Percentiles rank a stretch among this genome's conserved stretches.
Conservation (phyloP, 2,797 vertebrate species). For the Aselliscus stoliczkanus region DNA sequence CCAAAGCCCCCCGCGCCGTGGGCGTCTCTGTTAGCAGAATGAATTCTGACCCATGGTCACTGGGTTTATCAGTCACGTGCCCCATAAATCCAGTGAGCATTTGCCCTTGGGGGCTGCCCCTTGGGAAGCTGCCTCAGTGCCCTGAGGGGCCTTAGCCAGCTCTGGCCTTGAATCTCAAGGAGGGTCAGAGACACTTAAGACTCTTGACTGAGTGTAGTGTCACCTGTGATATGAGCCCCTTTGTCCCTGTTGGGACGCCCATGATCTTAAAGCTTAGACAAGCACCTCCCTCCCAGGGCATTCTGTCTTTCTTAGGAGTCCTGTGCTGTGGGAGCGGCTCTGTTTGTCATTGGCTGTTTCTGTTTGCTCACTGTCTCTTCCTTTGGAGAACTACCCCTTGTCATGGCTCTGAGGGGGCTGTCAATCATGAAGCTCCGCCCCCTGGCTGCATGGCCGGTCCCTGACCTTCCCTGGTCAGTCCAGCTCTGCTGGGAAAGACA, state of each 20-base stretch:
- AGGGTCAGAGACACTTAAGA: background rate
- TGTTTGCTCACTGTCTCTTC: background rate
- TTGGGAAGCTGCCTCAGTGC: slow-evolving; percentile 26
- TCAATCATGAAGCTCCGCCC: background rate
- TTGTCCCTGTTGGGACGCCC: background rate
- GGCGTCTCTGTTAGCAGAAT: background rate
- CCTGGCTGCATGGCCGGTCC: background rate
- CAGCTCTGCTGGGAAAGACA: background rate
- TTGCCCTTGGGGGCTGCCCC: background rate
- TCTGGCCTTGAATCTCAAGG: slow-evolving; percentile 50
- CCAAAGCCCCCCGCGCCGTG: background rate
- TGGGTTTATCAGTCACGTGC: background rate
- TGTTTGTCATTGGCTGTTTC: background rate
- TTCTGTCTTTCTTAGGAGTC: background rate
- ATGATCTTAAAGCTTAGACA: background rate
- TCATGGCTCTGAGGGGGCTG: background rate
- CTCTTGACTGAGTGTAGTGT: background rate
- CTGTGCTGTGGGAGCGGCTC: background rate
- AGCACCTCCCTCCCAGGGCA: background rate
- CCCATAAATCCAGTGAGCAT: slow-evolving; percentile 50
- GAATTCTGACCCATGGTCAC: background rate
- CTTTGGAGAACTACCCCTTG: too few species aligned
- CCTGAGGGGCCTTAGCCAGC: slow-evolving; percentile 27
- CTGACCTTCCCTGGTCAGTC: background rate
- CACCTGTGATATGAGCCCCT: background rate